Conservation (phyloP, 2,113 vertebrate genomes). For the Centropus unirufus region DNA sequence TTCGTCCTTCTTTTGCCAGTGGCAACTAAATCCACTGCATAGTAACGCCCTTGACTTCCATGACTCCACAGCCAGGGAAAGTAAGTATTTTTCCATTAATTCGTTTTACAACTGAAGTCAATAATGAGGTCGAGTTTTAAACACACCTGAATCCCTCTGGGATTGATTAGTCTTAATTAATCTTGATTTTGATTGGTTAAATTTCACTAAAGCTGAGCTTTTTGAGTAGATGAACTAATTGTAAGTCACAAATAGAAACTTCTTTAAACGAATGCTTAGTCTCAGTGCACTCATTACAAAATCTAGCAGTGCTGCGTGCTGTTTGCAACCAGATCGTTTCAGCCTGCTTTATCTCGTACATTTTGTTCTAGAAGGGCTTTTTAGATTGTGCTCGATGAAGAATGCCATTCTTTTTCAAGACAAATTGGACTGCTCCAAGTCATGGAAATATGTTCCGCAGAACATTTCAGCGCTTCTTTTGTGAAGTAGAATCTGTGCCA, state of each 20-base stretch:
- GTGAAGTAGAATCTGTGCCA: not conserved
- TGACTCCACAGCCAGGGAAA: constrained; percentile 69
- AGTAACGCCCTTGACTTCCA: constrained; percentile 52
- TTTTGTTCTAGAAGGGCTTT: not conserved
- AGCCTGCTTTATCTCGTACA: not conserved
- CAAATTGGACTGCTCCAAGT: not conserved
- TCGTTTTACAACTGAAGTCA: not conserved
- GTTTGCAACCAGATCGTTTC: not conserved
- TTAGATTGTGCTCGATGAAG: not conserved
- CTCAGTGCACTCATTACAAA: not conserved
- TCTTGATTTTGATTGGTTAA: not conserved
- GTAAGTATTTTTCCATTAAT: constrained; percentile 75
- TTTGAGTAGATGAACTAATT: not conserved
- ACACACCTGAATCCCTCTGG: not conserved
- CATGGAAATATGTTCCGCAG: not conserved
- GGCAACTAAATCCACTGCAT: constrained; percentile 80
- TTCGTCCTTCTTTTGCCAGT: constrained; percentile 77
- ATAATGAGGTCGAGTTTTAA: not conserved
- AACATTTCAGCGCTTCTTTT: not conserved
- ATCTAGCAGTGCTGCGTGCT: not conserved
- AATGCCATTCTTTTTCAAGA: not conserved
- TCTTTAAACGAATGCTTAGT: not conserved
- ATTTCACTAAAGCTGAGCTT: not conserved
- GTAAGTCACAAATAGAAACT: not conserved
- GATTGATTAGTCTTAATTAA: not conserved